Conservation (phyloP, 2,888 invertebrate genomes). For the Argyra leucocephala region DNA sequence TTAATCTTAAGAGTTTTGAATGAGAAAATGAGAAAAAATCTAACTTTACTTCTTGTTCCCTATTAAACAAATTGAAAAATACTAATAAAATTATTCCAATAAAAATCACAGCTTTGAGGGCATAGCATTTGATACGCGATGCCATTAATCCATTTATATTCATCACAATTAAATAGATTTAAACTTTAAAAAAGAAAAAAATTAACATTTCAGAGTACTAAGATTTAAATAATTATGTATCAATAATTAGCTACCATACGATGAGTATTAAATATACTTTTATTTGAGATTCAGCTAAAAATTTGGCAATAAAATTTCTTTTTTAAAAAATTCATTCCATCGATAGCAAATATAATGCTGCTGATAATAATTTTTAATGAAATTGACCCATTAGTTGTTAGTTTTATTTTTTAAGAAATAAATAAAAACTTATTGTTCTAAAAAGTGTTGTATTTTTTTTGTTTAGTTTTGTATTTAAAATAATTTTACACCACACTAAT, state of each 20-base stretch:
- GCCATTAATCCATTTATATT: not conserved
- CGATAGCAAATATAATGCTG: not conserved
- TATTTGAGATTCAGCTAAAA: not conserved
- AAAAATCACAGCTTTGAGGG: slow-evolving; percentile 6
- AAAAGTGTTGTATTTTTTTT: too few relatives aligned
- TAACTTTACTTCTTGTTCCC: not conserved
- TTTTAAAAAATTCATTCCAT: not conserved
- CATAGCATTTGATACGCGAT: slow-evolving; percentile 2
- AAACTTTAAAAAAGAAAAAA: too few relatives aligned
- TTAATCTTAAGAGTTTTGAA: slow-evolving; percentile 1
- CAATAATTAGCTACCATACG: not conserved
- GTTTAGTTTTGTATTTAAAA: too few relatives aligned
- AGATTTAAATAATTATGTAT: too few relatives aligned
- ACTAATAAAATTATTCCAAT: slow-evolving; percentile 1
- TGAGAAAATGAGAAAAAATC: not conserved
- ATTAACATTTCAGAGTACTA: too few relatives aligned
- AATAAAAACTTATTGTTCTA: not conserved
- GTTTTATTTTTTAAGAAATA: not conserved
- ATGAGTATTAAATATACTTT: not conserved
- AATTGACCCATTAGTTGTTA: not conserved
- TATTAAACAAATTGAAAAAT: slow-evolving; percentile 1
- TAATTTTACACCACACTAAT: too few relatives aligned
- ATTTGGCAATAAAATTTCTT: not conserved
- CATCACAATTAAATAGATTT: not conserved
- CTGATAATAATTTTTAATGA: not conserved